These are phyloP conservation scores for Scarus forsteni DNA, from an alignment of 2,797 vertebrate species.

Conservation along the genomic window DNA sequence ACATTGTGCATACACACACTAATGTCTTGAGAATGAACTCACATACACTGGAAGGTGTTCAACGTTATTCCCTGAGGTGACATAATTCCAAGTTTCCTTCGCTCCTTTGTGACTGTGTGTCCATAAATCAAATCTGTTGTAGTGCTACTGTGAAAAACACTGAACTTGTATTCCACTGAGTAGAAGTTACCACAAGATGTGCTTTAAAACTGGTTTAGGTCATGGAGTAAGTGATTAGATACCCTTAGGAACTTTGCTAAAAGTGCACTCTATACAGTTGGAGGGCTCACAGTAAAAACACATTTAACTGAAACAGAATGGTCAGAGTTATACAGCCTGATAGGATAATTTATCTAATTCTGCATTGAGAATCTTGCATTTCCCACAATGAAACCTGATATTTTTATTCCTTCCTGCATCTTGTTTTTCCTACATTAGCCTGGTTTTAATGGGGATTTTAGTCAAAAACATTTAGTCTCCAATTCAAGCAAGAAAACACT, in stretches of 20 bases:
- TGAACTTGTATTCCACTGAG: slow-evolving; percentile 13
- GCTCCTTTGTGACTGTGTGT: slow-evolving; percentile 9
- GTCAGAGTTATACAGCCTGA: slow-evolving; percentile 1
- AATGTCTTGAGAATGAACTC: slow-evolving; percentile 18
- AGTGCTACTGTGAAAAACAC: slow-evolving; percentile 13
- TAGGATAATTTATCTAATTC: background rate
- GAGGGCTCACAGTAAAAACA: background rate
- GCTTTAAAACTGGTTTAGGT: background rate
- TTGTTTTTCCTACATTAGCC: background rate
- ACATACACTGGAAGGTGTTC: background rate
- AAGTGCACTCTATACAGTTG: background rate
- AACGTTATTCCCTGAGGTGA: slow-evolving; percentile 16
- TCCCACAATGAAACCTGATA: slow-evolving; percentile 1
- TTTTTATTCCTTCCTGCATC: background rate
- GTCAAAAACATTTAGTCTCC: background rate
- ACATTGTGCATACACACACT: slow-evolving; percentile 10
- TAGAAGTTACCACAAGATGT: background rate
- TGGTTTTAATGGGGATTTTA: background rate
- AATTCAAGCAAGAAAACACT: background rate
- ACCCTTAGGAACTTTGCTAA: background rate
- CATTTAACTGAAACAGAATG: background rate
- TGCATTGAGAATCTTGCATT: slow-evolving; percentile 1
- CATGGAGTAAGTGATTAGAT: background rate
- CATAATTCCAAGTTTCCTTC: slow-evolving; percentile 10
- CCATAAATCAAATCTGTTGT: slow-evolving; percentile 25